Evolutionary conservation across 2,888 invertebrate species (phyloP).

Genomic region (Rhagonycha lutea): DNA sequence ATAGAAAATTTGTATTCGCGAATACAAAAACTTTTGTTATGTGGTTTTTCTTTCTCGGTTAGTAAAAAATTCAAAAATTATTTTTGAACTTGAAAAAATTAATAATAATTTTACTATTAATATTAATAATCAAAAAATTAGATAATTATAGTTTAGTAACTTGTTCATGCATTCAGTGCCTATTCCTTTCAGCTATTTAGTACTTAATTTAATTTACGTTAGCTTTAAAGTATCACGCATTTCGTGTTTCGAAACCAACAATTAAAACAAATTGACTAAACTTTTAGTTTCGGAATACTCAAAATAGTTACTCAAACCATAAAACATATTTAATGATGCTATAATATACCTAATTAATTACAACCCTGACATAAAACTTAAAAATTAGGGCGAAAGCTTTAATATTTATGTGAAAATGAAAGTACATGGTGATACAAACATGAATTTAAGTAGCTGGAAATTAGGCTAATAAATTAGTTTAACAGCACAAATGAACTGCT

Average conservation of each 20-base stretch:
- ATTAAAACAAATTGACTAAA: not conserved
- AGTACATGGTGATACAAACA: not conserved
- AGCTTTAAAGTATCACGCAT: not conserved
- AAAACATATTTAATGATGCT: not conserved
- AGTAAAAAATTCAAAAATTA: not conserved
- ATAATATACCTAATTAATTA: not conserved
- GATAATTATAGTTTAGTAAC: not conserved
- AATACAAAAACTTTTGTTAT: not conserved
- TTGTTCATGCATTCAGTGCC: not conserved
- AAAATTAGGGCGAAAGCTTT: not conserved
- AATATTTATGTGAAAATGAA: not conserved
- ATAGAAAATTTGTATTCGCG: not conserved
- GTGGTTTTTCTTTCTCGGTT: not conserved
- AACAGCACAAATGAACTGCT: too few relatives aligned
- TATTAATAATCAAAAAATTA: not conserved
- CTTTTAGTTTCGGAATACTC: not conserved
- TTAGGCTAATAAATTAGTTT: too few relatives aligned
- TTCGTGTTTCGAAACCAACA: not conserved
- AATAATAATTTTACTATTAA: not conserved
- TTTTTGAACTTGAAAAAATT: not conserved
- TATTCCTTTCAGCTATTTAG: not conserved
- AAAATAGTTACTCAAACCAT: not conserved
- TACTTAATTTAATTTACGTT: not conserved
- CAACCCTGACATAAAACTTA: not conserved
- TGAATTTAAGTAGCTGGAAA: too few relatives aligned